These are phyloP conservation scores for Temnothorax curvispinosus DNA, from an alignment of 1,140 invertebrate species.

Conservation along the genomic window DNA sequence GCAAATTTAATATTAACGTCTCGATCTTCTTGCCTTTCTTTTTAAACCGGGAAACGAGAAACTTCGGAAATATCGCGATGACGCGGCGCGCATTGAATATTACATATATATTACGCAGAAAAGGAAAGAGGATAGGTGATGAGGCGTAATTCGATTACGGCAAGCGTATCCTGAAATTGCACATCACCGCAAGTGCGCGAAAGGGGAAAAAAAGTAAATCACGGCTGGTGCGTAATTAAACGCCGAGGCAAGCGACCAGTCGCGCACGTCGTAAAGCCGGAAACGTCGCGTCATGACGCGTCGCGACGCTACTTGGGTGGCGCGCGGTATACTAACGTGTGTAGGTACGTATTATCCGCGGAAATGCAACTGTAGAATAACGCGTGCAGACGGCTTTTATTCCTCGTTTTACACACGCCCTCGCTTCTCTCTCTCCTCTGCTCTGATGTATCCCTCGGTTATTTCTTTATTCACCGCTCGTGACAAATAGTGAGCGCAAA, in stretches of 20 bases:
- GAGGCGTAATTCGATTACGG: conserved; percentile 32
- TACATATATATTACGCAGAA: not conserved
- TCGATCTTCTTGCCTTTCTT: not conserved
- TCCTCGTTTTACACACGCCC: conserved; percentile 22
- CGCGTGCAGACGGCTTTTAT: conserved; percentile 60
- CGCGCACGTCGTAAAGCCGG: conserved; percentile 36
- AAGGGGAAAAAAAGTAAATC: conserved; percentile 47
- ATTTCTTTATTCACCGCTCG: conserved; percentile 50
- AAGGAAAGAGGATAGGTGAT: not conserved
- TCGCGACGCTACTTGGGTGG: conserved; percentile 13
- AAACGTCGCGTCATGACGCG: conserved; percentile 16
- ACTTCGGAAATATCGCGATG: conserved; percentile 4
- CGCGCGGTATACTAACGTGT: not conserved
- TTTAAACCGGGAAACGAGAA: not conserved
- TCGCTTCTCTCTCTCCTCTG: not conserved
- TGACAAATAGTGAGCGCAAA: conserved; percentile 47
- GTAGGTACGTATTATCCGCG: conserved; percentile 38
- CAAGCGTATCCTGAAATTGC: conserved; percentile 47
- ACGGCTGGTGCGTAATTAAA: conserved; percentile 52
- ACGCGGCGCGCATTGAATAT: conserved; percentile 20
- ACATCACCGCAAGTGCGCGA: conserved; percentile 7
- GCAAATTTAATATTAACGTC: conserved; percentile 46
- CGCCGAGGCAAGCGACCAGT: not conserved
- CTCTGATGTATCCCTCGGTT: conserved; percentile 37
- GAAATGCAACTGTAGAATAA: conserved; percentile 55